Evolutionary conservation across 2,797 vertebrate genomes (phyloP).

Genomic region (Mionectes olivaceus): DNA sequence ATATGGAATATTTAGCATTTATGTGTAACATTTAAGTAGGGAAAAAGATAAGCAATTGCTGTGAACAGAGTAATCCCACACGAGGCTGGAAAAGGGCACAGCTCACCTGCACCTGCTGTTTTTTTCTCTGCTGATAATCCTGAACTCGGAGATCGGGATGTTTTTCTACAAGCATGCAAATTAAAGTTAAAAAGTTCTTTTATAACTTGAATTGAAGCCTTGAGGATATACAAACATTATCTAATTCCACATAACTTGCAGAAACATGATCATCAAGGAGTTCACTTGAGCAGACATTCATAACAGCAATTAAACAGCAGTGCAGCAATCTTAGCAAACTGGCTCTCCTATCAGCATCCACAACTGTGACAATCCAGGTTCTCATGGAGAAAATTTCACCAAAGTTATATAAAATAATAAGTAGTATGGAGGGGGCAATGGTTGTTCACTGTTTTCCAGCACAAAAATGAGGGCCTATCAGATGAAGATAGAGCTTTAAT

Average conservation of each 20-base stretch:
- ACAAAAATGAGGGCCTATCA: not conserved
- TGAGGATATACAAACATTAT: not conserved
- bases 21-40: not conserved
- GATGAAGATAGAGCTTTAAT: not conserved
- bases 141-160: not conserved
- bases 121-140: not conserved
- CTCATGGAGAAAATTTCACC: not conserved
- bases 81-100: not conserved
- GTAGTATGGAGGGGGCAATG: not conserved
- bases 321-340: not conserved
- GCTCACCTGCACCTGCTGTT: not conserved
- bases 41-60: not conserved
- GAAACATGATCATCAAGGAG: not conserved
- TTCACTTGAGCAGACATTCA: not conserved
- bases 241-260: not conserved
- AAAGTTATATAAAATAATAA: not conserved
- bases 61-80: not conserved
- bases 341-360: accelerated
- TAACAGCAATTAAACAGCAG: not conserved
- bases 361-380: not conserved
- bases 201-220: not conserved
- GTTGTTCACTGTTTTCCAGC: not conserved
- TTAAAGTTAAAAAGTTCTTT: not conserved
- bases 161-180: not conserved
- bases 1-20: not conserved